Conservation (phyloP, 35 echinoderm and acorn worm genomes). For the Eucidaris tribuloides region DNA sequence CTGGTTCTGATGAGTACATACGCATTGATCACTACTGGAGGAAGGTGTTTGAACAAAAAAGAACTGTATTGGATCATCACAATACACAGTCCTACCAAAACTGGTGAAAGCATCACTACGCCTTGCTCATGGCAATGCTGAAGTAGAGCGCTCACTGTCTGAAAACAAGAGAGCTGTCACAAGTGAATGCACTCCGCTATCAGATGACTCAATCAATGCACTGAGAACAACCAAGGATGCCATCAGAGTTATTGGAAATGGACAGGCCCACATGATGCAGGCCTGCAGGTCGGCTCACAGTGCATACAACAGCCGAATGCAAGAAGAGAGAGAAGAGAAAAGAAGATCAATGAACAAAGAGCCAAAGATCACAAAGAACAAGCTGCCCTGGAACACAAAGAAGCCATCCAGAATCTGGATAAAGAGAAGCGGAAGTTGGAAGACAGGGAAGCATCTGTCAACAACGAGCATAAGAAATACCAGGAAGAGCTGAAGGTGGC, state of each 20-base stretch:
- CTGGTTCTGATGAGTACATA: slow-evolving; percentile 23
- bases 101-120: slow-evolving; percentile 34
- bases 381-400: slow-evolving; percentile 11
- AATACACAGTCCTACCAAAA: slow-evolving; percentile 36
- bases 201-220: slow-evolving; percentile 26
- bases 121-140: slow-evolving; percentile 32
- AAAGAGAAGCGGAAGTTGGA: slow-evolving; percentile 7
- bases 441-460: slow-evolving; percentile 27
- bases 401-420: slow-evolving; percentile 39
- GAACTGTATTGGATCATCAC: slow-evolving; percentile 30
- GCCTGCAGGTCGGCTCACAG: background rate
- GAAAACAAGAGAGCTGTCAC: slow-evolving; percentile 39
- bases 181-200: slow-evolving; percentile 7
- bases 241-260: slow-evolving; percentile 20
- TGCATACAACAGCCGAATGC: slow-evolving; percentile 2
- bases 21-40: slow-evolving; percentile 28
- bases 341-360: slow-evolving; percentile 16
- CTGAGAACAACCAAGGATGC: slow-evolving; percentile 37
- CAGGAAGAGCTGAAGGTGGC: slow-evolving; percentile 25
- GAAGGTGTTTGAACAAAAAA: slow-evolving; percentile 22
- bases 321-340: background rate
- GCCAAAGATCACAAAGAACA: slow-evolving; percentile 20
- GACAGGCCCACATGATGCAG: slow-evolving; percentile 7
- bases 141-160: slow-evolving; percentile 6
- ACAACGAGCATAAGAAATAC: background rate